phyloP scores from a whole-genome alignment of 1,140 invertebrate genomes.

The Heliconius nattereri region DNA sequence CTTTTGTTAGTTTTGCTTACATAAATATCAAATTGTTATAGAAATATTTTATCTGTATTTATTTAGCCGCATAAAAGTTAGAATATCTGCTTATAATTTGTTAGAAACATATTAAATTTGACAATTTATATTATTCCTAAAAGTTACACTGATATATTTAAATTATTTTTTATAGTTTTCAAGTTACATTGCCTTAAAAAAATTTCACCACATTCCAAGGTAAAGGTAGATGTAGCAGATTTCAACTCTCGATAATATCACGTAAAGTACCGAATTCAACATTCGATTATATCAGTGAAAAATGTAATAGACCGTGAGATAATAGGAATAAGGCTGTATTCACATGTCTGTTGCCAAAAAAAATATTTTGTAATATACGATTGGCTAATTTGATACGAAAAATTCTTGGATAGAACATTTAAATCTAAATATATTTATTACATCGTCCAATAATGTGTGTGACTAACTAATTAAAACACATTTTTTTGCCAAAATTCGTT shows the following conservation, averaged over 20 bases:
- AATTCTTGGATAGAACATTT: too few species aligned
- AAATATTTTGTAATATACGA: too few species aligned
- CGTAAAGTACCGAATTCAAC: conserved; percentile 15
- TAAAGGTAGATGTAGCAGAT: neutral
- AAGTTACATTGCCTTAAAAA: neutral
- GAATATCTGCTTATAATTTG: neutral
- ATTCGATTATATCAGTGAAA: conserved; percentile 17
- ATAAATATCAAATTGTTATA: neutral
- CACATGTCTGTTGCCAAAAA: neutral
- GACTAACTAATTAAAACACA: too few species aligned
- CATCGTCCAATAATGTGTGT: too few species aligned
- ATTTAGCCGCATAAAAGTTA: neutral
- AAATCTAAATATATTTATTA: too few species aligned
- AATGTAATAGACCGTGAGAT: conserved; percentile 19
- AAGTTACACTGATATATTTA: neutral
- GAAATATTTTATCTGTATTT: neutral
- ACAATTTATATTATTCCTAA: too few species aligned
- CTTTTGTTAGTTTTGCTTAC: conserved; percentile 15
- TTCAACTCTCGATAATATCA: conserved; percentile 12
- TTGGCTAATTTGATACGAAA: too few species aligned
- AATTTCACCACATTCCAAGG: neutral
- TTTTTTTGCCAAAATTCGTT: too few species aligned
- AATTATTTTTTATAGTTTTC: neutral
- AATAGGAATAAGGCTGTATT: neutral
- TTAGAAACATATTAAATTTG: too few species aligned